Conservation (phyloP, 2,888 invertebrate genomes). For the Tricholauxania praeusta region DNA sequence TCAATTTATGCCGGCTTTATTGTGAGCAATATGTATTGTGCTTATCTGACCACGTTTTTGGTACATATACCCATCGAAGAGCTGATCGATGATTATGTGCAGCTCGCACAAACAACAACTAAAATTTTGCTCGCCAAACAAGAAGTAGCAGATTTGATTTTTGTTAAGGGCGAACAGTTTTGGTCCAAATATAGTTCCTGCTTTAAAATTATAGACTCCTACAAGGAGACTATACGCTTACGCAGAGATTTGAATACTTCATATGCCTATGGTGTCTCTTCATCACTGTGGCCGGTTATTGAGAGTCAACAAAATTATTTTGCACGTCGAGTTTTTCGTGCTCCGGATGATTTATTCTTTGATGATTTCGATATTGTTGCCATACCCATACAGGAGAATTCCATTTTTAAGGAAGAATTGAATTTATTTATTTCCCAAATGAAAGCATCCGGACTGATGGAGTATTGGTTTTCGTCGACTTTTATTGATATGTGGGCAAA, state of each 20-base stretch:
- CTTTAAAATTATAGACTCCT: slow-evolving; percentile 20
- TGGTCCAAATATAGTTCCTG: neutral
- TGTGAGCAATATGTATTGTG: slow-evolving; percentile 39
- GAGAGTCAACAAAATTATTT: slow-evolving; percentile 39
- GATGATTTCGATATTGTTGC: slow-evolving; percentile 20
- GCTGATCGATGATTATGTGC: slow-evolving; percentile 41
- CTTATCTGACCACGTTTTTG: slow-evolving; percentile 42
- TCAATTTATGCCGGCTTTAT: slow-evolving; percentile 40
- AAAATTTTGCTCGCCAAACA: slow-evolving; percentile 37
- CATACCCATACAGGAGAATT: slow-evolving; percentile 39
- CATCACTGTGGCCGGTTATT: slow-evolving; percentile 38
- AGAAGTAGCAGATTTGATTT: slow-evolving; percentile 12
- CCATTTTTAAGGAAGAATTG: slow-evolving; percentile 39
- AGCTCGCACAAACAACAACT: slow-evolving; percentile 33
- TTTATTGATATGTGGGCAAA: slow-evolving; percentile 41
- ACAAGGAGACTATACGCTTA: neutral
- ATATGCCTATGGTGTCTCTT: slow-evolving; percentile 37
- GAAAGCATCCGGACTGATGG: slow-evolving; percentile 39
- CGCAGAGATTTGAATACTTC: slow-evolving; percentile 3
- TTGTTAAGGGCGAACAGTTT: neutral
- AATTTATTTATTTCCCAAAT: slow-evolving; percentile 42
- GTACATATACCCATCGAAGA: slow-evolving; percentile 37
- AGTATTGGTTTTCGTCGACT: slow-evolving; percentile 39
- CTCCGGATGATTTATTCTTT: slow-evolving; percentile 35
- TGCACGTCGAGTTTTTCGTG: slow-evolving; percentile 40